Evolutionary conservation across 1,140 invertebrate species (phyloP).

Genomic region (Thrips palmi): DNA sequence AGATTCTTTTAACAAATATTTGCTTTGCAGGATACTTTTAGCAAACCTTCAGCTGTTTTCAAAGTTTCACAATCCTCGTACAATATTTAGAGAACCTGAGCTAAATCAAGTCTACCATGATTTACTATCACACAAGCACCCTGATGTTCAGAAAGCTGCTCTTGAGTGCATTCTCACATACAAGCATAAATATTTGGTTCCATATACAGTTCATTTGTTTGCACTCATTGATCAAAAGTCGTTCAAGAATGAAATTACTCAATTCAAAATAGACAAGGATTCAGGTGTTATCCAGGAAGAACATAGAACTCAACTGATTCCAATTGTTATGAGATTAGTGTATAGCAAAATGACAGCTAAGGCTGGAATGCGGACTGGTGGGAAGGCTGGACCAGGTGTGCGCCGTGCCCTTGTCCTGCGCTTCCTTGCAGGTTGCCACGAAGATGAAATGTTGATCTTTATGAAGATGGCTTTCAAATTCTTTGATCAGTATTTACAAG

Average conservation of each 20-base stretch:
- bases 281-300: conserved; percentile 43
- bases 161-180: conserved; percentile 72
- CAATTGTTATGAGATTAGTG: conserved; percentile 63
- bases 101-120: conserved; percentile 57
- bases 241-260: conserved; percentile 62
- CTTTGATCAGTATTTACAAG: conserved; percentile 41
- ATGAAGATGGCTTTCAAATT: conserved; percentile 66
- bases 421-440: conserved; percentile 63
- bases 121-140: conserved; percentile 56
- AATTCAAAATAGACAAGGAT: conserved; percentile 56
- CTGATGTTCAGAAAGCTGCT: conserved; percentile 61
- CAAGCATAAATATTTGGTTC: conserved; percentile 51
- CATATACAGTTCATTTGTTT: conserved; percentile 48
- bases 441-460: conserved; percentile 60
- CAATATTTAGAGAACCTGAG: conserved; percentile 52
- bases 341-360: conserved; percentile 77
- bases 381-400: conserved; percentile 46
- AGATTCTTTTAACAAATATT: conserved; percentile 25
- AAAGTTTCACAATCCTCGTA: conserved; percentile 62
- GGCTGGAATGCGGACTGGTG: conserved; percentile 44
- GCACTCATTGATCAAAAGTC: conserved; percentile 71
- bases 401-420: conserved; percentile 59
- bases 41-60: conserved; percentile 57
- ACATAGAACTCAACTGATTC: conserved; percentile 56
- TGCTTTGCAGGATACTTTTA: conserved; percentile 40